Conservation (phyloP, 2,797 vertebrate species). For the Sphenodon punctatus region DNA sequence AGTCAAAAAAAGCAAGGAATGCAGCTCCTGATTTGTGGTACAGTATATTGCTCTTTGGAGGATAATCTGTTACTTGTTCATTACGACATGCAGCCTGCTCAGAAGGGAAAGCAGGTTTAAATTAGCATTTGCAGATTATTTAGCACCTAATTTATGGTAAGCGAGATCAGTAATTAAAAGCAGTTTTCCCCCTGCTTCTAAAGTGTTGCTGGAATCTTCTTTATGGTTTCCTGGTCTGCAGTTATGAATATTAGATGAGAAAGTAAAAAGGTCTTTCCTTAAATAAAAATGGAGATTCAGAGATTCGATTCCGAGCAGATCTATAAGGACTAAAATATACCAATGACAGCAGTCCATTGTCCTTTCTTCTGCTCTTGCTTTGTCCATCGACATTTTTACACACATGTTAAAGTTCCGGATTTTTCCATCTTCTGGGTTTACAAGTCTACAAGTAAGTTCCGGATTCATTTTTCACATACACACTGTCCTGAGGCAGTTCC, state of each 20-base stretch:
- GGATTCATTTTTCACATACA: too few species aligned
- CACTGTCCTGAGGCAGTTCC: too few species aligned
- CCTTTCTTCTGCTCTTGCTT: background rate
- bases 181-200: background rate
- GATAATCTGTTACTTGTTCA: conserved; percentile 35
- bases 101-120: conserved; percentile 45
- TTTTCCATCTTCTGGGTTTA: too few species aligned
- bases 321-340: background rate
- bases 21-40: conserved; percentile 39
- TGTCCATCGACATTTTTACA: too few species aligned
- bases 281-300: background rate
- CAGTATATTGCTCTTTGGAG: conserved; percentile 47
- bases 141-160: conserved; percentile 29
- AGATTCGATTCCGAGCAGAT: background rate
- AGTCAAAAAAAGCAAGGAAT: conserved; percentile 45
- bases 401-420: too few species aligned
- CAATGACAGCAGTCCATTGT: background rate
- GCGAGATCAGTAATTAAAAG: conserved; percentile 59
- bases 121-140: conserved; percentile 57
- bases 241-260: background rate
- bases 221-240: background rate
- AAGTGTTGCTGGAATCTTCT: background rate
- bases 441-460: too few species aligned
- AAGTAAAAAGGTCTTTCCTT: fast-evolving
- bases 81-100: conserved; percentile 20